Evolutionary conservation across 2,888 invertebrate species (phyloP), one percentile per base, ranked within the genome.

Genomic region (Oxyscelio sp.): DNA sequence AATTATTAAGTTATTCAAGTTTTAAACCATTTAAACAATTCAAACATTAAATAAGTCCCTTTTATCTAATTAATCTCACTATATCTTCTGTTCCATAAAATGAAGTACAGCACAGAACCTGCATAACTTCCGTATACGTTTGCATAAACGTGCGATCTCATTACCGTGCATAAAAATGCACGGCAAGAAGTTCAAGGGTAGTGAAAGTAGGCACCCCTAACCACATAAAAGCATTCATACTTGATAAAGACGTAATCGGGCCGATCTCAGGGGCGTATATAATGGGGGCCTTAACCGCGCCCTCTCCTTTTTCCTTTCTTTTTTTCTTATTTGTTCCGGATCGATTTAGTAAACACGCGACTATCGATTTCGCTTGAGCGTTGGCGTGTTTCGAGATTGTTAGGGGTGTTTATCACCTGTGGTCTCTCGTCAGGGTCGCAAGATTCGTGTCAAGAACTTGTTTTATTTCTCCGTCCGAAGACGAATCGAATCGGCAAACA

Each of bases 391-490:
- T 77, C 73, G 82, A 83, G 88, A 90, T 91, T 91, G 87, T 92
- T 91, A 91, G 88, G 88, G 90, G 89, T 89, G 89, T 90, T 91
- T 91, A 90, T 90, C 89, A 90, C 90, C 90, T 88, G 86, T 86
- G 85, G 85, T 88, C 78, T 86, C 87, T 88, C 89, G 89, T 90
- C 92, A 92, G 90, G 92, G 92, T 90, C 92, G 83, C 75, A 83
- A 86, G 89, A 92, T 92, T 91, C 89, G 90, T 91, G 92, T 92
- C 92, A 92, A 92, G 92, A 91, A 89, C 91, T 86, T 83, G 70
- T 83, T 83, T 75, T 73, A 43, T 74, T 81, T 78, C 75, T 79
- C 79, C 54, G 2, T n/a, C n/a, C n/a, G n/a, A n/a, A n/a, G n/a
- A n/a, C n/a, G n/a, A n/a, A n/a, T n/a, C n/a, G n/a, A n/a, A n/a